Percentiles rank a stretch among this genome's conserved stretches.
These are phyloP conservation scores for Drosophila rhopaloa DNA, from an alignment of 1,140 invertebrate genomes.

Conservation along the genomic window DNA sequence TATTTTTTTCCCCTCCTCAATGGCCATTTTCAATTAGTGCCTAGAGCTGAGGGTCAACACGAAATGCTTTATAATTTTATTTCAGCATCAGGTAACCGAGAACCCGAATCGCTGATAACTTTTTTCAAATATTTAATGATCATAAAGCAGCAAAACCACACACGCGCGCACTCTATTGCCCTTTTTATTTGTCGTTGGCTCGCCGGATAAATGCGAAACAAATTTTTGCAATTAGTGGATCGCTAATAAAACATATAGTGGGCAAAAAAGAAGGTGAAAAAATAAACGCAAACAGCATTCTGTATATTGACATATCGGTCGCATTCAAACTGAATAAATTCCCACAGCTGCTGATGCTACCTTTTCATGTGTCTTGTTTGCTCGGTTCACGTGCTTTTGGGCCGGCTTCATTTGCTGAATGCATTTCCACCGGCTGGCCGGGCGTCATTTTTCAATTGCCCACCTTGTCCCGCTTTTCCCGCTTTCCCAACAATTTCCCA, in stretches of 20 bases:
- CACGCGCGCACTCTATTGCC: slow-evolving; percentile 1
- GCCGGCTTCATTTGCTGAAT: slow-evolving; percentile 66
- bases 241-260: slow-evolving; percentile 49
- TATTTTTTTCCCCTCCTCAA: slow-evolving; percentile 6
- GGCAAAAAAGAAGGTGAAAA: slow-evolving; percentile 14
- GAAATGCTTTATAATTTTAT: slow-evolving; percentile 54
- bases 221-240: slow-evolving; percentile 67
- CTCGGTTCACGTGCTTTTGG: slow-evolving; percentile 54
- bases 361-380: slow-evolving; percentile 24
- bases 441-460: slow-evolving; percentile 74
- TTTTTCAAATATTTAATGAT: slow-evolving; percentile 64
- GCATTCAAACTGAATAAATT: slow-evolving; percentile 28
- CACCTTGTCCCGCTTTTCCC: slow-evolving; percentile 4
- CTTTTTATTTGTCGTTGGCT: slow-evolving; percentile 31
- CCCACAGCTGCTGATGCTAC: slow-evolving; percentile 24
- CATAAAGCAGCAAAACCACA: slow-evolving; percentile 43
- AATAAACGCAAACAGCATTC: slow-evolving; percentile 13
- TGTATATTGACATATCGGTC: slow-evolving; percentile 57
- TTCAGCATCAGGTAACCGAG: slow-evolving; percentile 24
- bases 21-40: slow-evolving; percentile 72
- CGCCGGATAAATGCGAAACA: slow-evolving; percentile 23
- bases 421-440: slow-evolving; percentile 51
- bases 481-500: slow-evolving; percentile 24
- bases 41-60: slow-evolving; percentile 54
- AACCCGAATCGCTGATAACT: slow-evolving; percentile 37